Percentiles rank a stretch among this genome's conserved stretches.
phyloP scores from a whole-genome alignment of 2,113 vertebrate genomes.

The Equus quagga region DNA sequence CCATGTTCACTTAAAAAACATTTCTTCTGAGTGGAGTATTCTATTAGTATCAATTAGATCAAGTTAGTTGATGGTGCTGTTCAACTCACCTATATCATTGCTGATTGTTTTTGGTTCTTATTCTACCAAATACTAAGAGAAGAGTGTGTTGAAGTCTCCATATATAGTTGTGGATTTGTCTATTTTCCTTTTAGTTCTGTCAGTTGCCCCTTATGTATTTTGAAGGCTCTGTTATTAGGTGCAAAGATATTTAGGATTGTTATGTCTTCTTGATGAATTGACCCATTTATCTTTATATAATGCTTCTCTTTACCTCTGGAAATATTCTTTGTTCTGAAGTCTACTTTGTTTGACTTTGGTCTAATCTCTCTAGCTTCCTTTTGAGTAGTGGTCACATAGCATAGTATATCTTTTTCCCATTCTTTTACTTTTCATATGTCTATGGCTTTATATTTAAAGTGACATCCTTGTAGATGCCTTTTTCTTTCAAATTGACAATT shows the following conservation, averaged over 20 bases:
- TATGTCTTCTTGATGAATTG: not conserved
- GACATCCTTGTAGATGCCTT: not conserved
- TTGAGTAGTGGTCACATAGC: not conserved
- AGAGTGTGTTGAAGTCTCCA: not conserved
- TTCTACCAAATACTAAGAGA: not conserved
- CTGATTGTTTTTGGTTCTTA: not conserved
- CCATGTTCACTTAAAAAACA: not conserved
- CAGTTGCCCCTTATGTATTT: not conserved
- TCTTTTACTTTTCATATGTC: not conserved
- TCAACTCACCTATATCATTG: not conserved
- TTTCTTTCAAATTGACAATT: not conserved
- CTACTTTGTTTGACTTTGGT: not conserved
- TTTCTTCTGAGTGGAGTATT: not conserved
- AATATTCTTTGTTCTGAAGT: not conserved
- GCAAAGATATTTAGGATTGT: not conserved
- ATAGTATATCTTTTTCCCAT: not conserved
- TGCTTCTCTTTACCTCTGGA: not conserved
- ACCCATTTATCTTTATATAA: not conserved
- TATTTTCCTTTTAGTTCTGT: constrained; percentile 2
- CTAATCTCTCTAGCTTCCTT: not conserved
- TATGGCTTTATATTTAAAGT: not conserved
- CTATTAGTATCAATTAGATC: not conserved
- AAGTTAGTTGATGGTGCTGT: not conserved
- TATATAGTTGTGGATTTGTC: not conserved
- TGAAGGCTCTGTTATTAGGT: not conserved